A percentile compares a stretch with the other conserved stretches of the same genome.
These are phyloP conservation scores for Polypedilum pembai DNA, from an alignment of 1,140 invertebrate genomes.

Conservation along the genomic window DNA sequence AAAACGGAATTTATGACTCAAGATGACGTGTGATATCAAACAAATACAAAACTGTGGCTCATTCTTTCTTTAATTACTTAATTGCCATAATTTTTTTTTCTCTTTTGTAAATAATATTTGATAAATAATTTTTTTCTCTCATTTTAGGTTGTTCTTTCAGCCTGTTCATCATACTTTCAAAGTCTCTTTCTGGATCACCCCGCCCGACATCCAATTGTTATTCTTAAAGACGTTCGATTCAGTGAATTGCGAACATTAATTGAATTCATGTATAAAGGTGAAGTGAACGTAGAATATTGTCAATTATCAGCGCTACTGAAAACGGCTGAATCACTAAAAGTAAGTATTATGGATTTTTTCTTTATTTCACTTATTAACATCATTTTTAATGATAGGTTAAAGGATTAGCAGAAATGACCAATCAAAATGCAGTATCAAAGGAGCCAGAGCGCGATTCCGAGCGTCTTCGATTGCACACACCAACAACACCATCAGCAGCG, in stretches of 20 bases:
- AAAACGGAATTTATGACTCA: not conserved
- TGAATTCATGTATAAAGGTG: constrained; percentile 95
- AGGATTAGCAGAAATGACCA: constrained; percentile 85
- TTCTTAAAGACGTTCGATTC: constrained; percentile 87
- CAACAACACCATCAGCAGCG: constrained; percentile 34
- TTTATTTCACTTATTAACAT: too few relatives aligned
- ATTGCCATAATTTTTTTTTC: constrained; percentile 21
- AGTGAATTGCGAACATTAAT: constrained; percentile 81
- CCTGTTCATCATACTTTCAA: constrained; percentile 91
- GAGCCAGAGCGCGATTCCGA: constrained; percentile 43
- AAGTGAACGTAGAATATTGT: constrained; percentile 89
- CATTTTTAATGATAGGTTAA: constrained; percentile 52
- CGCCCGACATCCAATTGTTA: constrained; percentile 85
- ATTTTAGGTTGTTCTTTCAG: constrained; percentile 72
- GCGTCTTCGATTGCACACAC: constrained; percentile 41
- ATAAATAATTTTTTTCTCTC: constrained; percentile 16
- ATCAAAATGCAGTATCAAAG: constrained; percentile 54
- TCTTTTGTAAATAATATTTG: not conserved
- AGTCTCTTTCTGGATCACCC: constrained; percentile 82
- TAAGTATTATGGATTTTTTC: constrained; percentile 42
- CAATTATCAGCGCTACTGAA: constrained; percentile 83
- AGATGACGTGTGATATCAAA: not conserved
- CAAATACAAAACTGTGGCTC: not conserved
- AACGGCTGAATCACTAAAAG: constrained; percentile 86
- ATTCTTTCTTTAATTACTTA: constrained; percentile 19